phyloP scores from a whole-genome alignment of 2,888 invertebrate genomes.

The Eupithecia abbreviata region DNA sequence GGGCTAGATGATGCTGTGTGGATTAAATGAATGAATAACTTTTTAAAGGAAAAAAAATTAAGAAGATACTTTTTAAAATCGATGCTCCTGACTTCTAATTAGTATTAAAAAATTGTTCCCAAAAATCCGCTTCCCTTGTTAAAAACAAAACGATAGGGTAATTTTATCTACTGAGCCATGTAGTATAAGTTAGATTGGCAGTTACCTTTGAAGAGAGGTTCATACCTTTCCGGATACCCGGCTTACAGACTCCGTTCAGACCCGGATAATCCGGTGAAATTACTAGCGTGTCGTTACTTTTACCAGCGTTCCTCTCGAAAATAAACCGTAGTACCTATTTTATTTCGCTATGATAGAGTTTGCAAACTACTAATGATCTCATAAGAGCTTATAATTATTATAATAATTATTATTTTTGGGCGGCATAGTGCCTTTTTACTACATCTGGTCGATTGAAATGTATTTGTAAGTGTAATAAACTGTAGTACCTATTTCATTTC shows the following conservation, averaged over 20 bases:
- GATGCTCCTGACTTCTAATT: background rate
- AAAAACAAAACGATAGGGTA: background rate
- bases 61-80: no score
- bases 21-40: no score
- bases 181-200: constrained; percentile 25
- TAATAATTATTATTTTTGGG: background rate
- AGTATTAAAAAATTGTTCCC: background rate
- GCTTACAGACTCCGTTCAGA: constrained; percentile 24
- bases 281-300: constrained; percentile 31
- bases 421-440: no score
- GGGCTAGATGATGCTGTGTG: no score
- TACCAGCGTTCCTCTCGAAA: constrained; percentile 9
- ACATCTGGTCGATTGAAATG: no score
- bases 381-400: background rate
- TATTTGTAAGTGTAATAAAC: no score
- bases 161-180: constrained; percentile 3
- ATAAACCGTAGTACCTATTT: background rate
- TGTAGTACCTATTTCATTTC: no score
- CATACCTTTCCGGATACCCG: constrained; percentile 27
- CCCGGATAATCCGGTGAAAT: constrained; percentile 34
- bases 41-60: no score
- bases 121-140: constrained; percentile 7
- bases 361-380: background rate
- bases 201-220: constrained; percentile 24
- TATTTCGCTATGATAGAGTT: background rate